Conservation (phyloP, 1,140 invertebrate genomes). For the Caerostris extrusa region DNA sequence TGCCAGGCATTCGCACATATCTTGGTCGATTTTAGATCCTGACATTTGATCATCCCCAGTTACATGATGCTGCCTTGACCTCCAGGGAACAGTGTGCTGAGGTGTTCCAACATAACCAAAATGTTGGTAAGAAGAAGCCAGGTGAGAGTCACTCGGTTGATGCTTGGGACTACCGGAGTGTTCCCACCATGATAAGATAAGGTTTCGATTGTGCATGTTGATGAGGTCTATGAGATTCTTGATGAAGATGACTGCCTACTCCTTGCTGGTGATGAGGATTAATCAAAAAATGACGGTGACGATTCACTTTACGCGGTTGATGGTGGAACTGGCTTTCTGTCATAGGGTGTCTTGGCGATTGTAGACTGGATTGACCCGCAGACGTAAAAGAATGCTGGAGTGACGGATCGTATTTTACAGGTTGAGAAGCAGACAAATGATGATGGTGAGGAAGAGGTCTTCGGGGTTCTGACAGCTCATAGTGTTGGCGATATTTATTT, state of each 20-base stretch:
- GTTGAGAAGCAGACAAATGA: neutral
- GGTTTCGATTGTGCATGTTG: neutral
- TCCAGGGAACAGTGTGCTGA: neutral
- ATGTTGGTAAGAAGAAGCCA: neutral
- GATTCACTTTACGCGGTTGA: neutral
- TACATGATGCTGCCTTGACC: neutral
- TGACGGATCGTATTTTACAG: neutral
- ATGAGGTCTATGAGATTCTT: no score
- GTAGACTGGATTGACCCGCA: neutral
- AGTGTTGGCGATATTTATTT: neutral
- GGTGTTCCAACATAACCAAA: slow-evolving; percentile 4
- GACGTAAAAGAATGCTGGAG: neutral
- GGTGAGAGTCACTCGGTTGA: neutral
- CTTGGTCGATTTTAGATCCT: neutral
- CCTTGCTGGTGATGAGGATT: neutral
- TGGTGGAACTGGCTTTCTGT: neutral
- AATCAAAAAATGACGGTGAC: neutral
- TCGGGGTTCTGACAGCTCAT: neutral
- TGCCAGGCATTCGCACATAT: neutral
- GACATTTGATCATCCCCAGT: neutral
- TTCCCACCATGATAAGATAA: slow-evolving; percentile 34
- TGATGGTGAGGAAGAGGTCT: neutral
- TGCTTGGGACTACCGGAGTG: neutral
- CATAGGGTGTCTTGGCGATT: neutral
- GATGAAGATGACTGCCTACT: neutral